Conservation (phyloP, 2,797 vertebrate genomes). For the Chaenodraco wilsoni region DNA sequence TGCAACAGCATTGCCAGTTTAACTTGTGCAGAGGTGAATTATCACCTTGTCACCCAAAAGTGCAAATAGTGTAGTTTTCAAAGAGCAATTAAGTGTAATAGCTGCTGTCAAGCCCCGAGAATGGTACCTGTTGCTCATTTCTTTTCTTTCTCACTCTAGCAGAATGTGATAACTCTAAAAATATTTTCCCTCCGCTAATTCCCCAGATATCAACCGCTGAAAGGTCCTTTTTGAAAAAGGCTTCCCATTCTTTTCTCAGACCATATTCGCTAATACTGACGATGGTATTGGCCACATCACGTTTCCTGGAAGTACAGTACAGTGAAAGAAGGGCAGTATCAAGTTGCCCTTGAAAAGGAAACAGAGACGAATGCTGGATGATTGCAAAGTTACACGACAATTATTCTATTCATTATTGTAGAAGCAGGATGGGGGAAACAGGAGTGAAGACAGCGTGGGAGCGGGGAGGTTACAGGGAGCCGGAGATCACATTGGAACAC, state of each 20-base stretch:
- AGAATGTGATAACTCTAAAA: conserved; percentile 86
- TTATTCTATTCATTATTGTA: conserved; percentile 85
- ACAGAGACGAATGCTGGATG: conserved; percentile 76
- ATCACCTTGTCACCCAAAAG: conserved; percentile 93
- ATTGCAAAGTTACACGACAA: conserved; percentile 82
- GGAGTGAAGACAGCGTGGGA: conserved; percentile 65
- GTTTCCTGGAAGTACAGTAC: conserved; percentile 74
- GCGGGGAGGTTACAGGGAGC: conserved; percentile 65
- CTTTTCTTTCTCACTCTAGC: conserved; percentile 53
- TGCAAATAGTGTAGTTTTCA: conserved; percentile 90
- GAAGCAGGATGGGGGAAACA: conserved; percentile 56
- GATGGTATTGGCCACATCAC: conserved; percentile 75
- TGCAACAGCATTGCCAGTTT: conserved; percentile 89
- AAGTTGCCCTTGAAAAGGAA: conserved; percentile 78
- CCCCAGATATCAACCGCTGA: conserved; percentile 77
- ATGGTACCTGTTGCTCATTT: conserved; percentile 85
- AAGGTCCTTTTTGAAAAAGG: conserved; percentile 73
- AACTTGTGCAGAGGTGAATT: conserved; percentile 93
- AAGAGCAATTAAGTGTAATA: conserved; percentile 95
- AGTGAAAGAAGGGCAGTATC: conserved; percentile 77
- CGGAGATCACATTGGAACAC: conserved; percentile 64
- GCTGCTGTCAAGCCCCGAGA: conserved; percentile 91
- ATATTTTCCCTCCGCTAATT: conserved; percentile 81
- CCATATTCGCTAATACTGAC: conserved; percentile 61
- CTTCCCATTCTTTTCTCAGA: conserved; percentile 64